Evolutionary conservation across 2,888 invertebrate species (phyloP).

Genomic region (Epirrhoe alternata): DNA sequence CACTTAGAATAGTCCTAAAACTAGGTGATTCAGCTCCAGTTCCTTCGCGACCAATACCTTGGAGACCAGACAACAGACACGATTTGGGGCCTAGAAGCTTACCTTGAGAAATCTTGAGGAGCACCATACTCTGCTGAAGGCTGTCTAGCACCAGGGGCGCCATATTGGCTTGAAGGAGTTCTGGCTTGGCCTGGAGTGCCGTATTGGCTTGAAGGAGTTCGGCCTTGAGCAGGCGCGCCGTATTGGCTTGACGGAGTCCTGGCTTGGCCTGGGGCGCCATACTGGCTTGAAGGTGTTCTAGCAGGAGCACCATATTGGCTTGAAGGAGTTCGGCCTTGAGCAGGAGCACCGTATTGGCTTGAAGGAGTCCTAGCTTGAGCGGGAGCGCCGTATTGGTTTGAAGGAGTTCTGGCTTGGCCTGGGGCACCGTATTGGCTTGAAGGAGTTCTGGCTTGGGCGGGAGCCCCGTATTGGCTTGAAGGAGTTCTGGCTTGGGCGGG

Average conservation of each 20-base stretch:
- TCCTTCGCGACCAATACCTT: too few species aligned
- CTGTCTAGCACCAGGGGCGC: conserved; percentile 35
- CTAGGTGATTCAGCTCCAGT: too few species aligned
- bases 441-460: conserved; percentile 39
- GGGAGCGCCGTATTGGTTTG: conserved; percentile 14
- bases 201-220: conserved; percentile 39
- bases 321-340: conserved; percentile 16
- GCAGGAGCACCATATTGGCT: conserved; percentile 31
- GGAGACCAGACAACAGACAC: too few species aligned
- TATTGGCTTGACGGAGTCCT: conserved; percentile 25
- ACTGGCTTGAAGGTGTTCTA: conserved; percentile 52
- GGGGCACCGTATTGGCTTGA: conserved; percentile 40
- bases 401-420: conserved; percentile 41
- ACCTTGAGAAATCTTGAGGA: conserved; percentile 29
- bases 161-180: conserved; percentile 35
- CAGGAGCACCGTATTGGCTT: conserved; percentile 43
- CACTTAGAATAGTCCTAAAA: background rate
- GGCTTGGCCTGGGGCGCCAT: conserved; percentile 55
- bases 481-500: conserved; percentile 22
- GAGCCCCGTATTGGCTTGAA: conserved; percentile 67
- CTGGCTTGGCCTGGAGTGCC: conserved; percentile 37
- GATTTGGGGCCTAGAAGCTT: background rate
- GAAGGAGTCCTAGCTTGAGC: conserved; percentile 25
- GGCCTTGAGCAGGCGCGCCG: conserved; percentile 24
- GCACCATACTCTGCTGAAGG: conserved; percentile 48